Evolutionary conservation across 2,113 vertebrate genomes (phyloP).

Genomic region (Apteryx owenii): DNA sequence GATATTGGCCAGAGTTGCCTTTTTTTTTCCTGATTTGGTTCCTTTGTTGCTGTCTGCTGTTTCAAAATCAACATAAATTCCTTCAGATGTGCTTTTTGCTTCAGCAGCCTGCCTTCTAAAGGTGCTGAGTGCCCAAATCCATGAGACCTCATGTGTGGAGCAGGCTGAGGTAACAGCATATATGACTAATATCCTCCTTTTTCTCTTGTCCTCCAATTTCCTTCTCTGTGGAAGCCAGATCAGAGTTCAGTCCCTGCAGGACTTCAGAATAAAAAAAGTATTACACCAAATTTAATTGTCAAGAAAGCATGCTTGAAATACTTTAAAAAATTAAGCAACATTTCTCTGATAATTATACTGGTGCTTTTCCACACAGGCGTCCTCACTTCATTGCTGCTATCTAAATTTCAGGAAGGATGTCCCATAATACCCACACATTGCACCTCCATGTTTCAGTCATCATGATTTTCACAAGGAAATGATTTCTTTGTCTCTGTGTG

Average conservation of each 20-base stretch:
- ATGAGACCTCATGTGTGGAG: neutral
- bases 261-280: neutral
- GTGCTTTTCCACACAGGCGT: neutral
- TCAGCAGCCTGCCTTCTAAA: slow-evolving; percentile 21
- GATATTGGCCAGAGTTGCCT: slow-evolving; percentile 55
- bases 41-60: slow-evolving; percentile 69
- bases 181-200: slow-evolving; percentile 45
- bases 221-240: neutral
- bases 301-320: neutral
- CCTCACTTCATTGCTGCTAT: neutral
- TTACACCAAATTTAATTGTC: neutral
- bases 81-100: slow-evolving; percentile 55
- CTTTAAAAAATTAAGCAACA: neutral
- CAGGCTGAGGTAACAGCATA: neutral
- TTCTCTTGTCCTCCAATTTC: slow-evolving; percentile 36
- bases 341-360: neutral
- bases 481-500: neutral
- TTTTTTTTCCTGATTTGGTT: slow-evolving; percentile 57
- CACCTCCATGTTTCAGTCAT: neutral
- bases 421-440: neutral
- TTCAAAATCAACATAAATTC: slow-evolving; percentile 67
- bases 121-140: slow-evolving; percentile 17
- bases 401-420: neutral
- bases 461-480: neutral
- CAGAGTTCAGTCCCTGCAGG: neutral